Percentiles rank a stretch among this genome's conserved stretches.
These are phyloP conservation scores for Listronotus oregonensis DNA, from an alignment of 1,140 invertebrate genomes.

Conservation along the genomic window DNA sequence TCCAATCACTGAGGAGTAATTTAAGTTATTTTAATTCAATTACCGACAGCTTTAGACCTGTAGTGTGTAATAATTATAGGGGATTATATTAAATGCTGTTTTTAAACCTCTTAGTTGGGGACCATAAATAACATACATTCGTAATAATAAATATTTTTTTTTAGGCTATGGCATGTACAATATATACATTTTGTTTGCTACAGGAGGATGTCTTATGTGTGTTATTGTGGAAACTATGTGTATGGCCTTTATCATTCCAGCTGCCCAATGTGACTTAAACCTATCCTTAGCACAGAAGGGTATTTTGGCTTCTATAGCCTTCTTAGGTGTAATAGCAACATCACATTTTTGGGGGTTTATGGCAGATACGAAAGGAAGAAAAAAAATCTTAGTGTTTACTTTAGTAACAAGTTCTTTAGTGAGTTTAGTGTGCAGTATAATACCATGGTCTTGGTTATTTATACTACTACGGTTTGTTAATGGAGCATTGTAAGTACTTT, in stretches of 20 bases:
- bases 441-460: conserved; percentile 64
- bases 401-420: conserved; percentile 63
- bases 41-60: too few species aligned
- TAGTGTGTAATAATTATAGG: too few species aligned
- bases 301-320: conserved; percentile 50
- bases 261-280: conserved; percentile 55
- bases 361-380: conserved; percentile 52
- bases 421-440: conserved; percentile 63
- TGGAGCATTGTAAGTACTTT: conserved; percentile 66
- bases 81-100: too few species aligned
- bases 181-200: conserved; percentile 45
- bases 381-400: conserved; percentile 63
- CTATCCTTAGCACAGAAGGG: conserved; percentile 50
- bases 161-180: conserved; percentile 55
- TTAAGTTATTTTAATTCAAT: too few species aligned
- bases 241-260: conserved; percentile 54
- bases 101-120: too few species aligned
- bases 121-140: too few species aligned
- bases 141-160: conserved; percentile 13
- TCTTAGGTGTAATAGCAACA: conserved; percentile 52
- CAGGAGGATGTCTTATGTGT: conserved; percentile 52
- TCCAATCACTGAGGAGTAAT: too few species aligned
- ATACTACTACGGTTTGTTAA: conserved; percentile 65
- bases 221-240: conserved; percentile 54
- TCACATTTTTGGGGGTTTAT: conserved; percentile 55